These are phyloP conservation scores for Baronia brevicornis DNA, from an alignment of 2,888 invertebrate species.

Conservation along the genomic window DNA sequence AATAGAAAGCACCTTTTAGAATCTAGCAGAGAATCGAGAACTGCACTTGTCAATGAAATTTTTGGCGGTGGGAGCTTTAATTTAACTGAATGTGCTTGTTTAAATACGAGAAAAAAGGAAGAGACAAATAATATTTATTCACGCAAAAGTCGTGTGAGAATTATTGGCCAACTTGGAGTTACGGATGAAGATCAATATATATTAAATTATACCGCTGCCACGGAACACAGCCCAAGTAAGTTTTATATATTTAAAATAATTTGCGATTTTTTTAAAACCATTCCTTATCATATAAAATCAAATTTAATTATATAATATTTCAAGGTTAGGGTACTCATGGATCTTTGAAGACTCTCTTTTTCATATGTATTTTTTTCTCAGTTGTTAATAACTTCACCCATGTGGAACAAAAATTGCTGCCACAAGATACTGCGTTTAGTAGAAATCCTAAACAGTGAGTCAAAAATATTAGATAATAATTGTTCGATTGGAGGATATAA, in stretches of 20 bases:
- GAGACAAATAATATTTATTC: conserved; percentile 10
- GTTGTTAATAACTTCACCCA: conserved; percentile 8
- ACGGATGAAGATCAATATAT: conserved; percentile 47
- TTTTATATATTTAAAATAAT: conserved; percentile 1
- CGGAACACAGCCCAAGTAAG: conserved; percentile 47
- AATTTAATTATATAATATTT: no score
- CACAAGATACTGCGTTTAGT: not conserved
- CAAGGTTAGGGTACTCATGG: no score
- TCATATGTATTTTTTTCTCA: not conserved
- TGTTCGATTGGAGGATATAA: no score
- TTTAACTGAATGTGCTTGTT: conserved; percentile 20
- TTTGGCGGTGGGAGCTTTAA: conserved; percentile 11
- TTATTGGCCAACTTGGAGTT: conserved; percentile 48
- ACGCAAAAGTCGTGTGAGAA: conserved; percentile 37
- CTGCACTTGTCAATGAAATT: conserved; percentile 11
- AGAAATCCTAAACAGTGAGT: conserved; percentile 7
- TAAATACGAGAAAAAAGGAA: conserved; percentile 10
- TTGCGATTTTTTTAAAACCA: conserved; percentile 7
- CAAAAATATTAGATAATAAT: no score
- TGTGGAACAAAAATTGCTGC: conserved; percentile 5
- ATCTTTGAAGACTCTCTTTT: no score
- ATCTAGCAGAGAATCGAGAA: conserved; percentile 13
- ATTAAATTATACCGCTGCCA: conserved; percentile 48
- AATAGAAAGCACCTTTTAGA: conserved; percentile 23
- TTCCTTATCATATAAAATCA: no score